Conservation (phyloP, 2,113 vertebrate species). For the Nycticryphes semicollaris region DNA sequence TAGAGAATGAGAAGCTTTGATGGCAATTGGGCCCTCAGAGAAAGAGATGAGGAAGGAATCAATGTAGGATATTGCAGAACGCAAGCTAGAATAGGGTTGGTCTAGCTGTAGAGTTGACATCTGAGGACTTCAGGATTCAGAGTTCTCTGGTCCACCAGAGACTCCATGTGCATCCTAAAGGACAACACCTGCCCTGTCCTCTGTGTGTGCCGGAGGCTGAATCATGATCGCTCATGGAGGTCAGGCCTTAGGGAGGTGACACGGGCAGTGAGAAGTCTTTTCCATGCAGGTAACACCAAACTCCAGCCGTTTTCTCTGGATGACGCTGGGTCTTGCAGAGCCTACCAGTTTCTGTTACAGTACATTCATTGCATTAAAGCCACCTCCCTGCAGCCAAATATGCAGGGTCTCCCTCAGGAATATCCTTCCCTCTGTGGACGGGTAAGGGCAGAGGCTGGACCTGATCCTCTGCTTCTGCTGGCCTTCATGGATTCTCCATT, state of each 20-base stretch:
- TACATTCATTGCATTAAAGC: neutral
- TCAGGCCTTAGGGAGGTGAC: neutral
- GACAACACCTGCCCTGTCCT: neutral
- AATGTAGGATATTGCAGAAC: neutral
- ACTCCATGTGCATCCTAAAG: neutral
- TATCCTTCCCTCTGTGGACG: neutral
- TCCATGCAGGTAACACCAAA: neutral
- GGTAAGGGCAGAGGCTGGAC: neutral
- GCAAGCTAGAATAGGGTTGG: neutral
- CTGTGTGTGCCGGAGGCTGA: neutral
- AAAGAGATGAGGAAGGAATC: neutral
- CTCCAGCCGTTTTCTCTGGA: neutral
- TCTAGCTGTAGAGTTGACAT: neutral
- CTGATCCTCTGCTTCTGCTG: neutral
- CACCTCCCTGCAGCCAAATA: neutral
- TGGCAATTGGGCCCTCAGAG: neutral
- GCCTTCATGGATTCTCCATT: neutral
- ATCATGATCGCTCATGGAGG: neutral
- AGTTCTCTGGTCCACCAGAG: neutral
- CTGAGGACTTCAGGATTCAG: neutral
- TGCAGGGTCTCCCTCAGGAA: neutral
- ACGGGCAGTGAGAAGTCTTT: neutral
- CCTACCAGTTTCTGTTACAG: neutral
- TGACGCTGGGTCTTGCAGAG: neutral
- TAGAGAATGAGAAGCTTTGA: neutral